Evolutionary conservation across 2,113 vertebrate genomes (phyloP).

Genomic region (Euleptes europaea): DNA sequence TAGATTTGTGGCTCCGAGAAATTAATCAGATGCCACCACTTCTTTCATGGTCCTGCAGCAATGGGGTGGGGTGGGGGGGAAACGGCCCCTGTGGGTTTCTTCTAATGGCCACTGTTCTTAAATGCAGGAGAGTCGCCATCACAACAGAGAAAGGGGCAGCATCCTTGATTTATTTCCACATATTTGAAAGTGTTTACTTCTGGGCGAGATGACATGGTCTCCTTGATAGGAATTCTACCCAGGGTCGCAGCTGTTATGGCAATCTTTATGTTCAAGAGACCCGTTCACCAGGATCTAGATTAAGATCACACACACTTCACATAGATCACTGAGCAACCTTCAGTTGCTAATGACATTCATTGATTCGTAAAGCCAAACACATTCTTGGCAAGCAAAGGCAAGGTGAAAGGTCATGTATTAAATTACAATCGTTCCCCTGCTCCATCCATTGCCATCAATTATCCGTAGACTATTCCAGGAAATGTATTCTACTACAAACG

Average conservation of each 20-base stretch:
- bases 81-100: background rate
- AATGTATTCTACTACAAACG: background rate
- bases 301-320: background rate
- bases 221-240: background rate
- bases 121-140: background rate
- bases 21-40: background rate
- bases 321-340: accelerated
- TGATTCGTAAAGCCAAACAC: background rate
- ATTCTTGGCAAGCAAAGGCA: accelerated
- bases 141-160: background rate
- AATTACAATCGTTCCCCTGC: background rate
- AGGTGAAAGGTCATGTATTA: background rate
- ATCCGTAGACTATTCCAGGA: background rate
- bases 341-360: background rate
- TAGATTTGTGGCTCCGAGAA: background rate
- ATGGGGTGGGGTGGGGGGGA: no score
- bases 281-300: constrained; percentile 1
- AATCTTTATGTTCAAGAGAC: background rate
- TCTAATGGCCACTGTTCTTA: background rate
- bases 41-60: background rate
- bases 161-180: background rate
- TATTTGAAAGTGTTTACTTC: background rate
- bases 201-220: accelerated
- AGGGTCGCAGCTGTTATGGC: accelerated
- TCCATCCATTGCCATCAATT: accelerated